Percentiles rank a stretch among this genome's conserved stretches.
Conservation (phyloP, 2,113 vertebrate species). For the Myrmecobius fasciatus region DNA sequence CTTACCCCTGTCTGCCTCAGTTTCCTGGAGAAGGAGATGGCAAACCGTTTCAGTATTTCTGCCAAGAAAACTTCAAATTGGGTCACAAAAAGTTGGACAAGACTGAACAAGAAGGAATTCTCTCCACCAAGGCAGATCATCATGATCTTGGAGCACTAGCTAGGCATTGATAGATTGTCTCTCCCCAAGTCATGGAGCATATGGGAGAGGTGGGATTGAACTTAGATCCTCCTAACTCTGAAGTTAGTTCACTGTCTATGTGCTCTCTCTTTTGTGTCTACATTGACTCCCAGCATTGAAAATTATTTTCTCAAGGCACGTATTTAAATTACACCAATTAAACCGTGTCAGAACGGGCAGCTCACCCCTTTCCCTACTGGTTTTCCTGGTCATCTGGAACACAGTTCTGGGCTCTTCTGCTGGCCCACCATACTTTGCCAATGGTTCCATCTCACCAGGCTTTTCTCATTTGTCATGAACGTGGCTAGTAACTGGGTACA, state of each 20-base stretch:
- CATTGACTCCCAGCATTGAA: background rate
- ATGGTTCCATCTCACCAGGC: slow-evolving; percentile 24
- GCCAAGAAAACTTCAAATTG: background rate
- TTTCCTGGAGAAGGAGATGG: too few relatives aligned
- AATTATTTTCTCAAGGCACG: slow-evolving; percentile 40
- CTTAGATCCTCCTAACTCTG: background rate
- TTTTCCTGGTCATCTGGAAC: slow-evolving; percentile 26
- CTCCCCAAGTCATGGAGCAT: background rate
- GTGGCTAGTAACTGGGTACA: slow-evolving; percentile 4
- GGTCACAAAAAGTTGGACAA: background rate
- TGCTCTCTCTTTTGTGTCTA: background rate
- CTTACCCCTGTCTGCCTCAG: too few relatives aligned
- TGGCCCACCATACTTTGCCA: slow-evolving; percentile 4
- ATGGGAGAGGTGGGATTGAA: background rate
- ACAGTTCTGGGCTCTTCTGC: slow-evolving; percentile 10
- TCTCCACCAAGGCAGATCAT: background rate
- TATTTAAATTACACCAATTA: slow-evolving; percentile 46
- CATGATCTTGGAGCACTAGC: background rate
- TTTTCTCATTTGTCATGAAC: slow-evolving; percentile 41
- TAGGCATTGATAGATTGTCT: background rate
- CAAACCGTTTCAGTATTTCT: background rate
- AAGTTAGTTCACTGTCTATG: background rate
- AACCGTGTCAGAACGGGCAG: background rate
- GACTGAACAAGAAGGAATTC: background rate
- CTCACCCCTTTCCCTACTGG: background rate